A percentile compares a stretch with the other conserved stretches of the same genome.
Conservation (phyloP, 2,113 vertebrate genomes). For the Okapia johnstoni region DNA sequence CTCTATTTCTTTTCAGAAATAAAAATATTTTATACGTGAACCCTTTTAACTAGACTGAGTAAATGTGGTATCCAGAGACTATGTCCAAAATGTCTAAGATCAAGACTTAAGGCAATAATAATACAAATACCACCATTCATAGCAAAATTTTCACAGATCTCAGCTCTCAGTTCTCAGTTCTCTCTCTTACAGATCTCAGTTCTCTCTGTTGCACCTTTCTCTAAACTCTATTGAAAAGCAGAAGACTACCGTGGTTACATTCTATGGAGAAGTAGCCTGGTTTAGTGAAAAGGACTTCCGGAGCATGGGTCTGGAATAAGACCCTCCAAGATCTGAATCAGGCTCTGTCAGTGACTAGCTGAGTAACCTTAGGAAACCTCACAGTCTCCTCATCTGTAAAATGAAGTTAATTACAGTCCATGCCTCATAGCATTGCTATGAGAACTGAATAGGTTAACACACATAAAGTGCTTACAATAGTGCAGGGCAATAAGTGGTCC, state of each 20-base stretch:
- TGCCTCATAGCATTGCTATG: background rate
- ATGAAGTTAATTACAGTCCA: background rate
- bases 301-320: background rate
- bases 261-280: background rate
- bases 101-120: background rate
- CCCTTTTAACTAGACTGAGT: background rate
- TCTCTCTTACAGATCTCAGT: background rate
- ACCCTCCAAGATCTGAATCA: background rate
- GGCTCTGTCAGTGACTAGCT: background rate
- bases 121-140: background rate
- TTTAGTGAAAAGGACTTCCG: background rate
- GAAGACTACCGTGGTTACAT: background rate
- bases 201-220: background rate
- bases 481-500: background rate
- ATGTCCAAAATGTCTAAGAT: background rate
- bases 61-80: background rate
- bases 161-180: background rate
- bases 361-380: background rate
- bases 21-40: background rate
- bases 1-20: constrained; percentile 5
- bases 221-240: background rate
- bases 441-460: background rate
- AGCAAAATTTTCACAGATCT: background rate
- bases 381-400: background rate
- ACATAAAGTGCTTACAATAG: background rate